Evolutionary conservation across 2,113 vertebrate genomes (phyloP).

Genomic region (Heloderma charlesbogerti): DNA sequence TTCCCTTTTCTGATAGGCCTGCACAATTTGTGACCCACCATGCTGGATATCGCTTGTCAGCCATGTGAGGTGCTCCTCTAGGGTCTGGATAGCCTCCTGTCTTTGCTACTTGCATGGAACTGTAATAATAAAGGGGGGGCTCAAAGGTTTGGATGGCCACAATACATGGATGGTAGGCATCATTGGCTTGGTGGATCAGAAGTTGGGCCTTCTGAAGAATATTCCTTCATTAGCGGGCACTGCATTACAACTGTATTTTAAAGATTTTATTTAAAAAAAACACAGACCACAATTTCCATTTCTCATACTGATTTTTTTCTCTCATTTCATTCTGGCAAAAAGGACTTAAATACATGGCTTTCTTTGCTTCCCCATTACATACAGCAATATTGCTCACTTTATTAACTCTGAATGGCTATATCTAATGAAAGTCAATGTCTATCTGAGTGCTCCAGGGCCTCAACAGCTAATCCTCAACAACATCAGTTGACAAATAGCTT

Average conservation of each 20-base stretch:
- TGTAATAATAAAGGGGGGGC: not conserved
- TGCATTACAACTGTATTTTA: not conserved
- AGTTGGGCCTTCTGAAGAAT: not conserved
- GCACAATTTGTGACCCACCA: not conserved
- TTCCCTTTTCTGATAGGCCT: not conserved
- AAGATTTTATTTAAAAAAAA: not conserved
- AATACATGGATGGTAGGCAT: not conserved
- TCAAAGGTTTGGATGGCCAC: not conserved
- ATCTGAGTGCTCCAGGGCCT: not conserved
- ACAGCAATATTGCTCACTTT: not conserved
- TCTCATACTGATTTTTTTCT: not conserved
- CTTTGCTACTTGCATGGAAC: no score
- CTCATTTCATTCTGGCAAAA: not conserved
- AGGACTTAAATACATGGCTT: not conserved
- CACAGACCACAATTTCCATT: not conserved
- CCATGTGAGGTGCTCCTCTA: not conserved
- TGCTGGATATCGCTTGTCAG: not conserved
- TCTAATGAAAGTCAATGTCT: not conserved
- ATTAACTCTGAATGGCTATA: not conserved
- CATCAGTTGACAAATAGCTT: slow-evolving; percentile 1
- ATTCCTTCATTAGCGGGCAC: not conserved
- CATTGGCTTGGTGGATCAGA: not conserved
- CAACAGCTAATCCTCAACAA: not conserved
- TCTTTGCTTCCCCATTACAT: not conserved
- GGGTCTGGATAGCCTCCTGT: not conserved